Conservation (phyloP, 1,140 invertebrate genomes). For the Magallana angulata region DNA sequence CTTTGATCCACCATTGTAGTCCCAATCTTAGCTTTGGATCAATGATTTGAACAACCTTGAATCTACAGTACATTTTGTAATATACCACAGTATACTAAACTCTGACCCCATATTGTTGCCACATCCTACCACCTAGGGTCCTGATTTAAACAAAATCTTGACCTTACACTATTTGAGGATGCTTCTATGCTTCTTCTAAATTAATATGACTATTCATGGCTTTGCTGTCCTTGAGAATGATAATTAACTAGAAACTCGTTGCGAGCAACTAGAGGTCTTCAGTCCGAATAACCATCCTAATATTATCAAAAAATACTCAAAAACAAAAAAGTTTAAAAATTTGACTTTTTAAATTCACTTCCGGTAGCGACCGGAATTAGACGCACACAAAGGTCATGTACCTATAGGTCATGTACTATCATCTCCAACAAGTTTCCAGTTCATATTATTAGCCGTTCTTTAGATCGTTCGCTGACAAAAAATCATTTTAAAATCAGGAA, state of each 20-base stretch:
- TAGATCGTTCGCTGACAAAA: slow-evolving; percentile 9
- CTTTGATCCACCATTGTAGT: too few species aligned
- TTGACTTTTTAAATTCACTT: too few species aligned
- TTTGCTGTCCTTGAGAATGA: not conserved
- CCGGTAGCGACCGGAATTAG: not conserved
- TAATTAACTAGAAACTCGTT: slow-evolving; percentile 16
- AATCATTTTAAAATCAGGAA: slow-evolving; percentile 12
- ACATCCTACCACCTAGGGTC: not conserved
- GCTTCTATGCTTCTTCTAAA: too few species aligned
- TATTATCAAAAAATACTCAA: slow-evolving; percentile 17
- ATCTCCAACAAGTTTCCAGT: slow-evolving; percentile 15
- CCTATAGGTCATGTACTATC: not conserved
- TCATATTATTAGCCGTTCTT: slow-evolving; percentile 16
- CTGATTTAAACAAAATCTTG: slow-evolving; percentile 10
- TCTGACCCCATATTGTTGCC: slow-evolving; percentile 9
- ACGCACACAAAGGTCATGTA: not conserved
- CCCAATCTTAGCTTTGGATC: too few species aligned
- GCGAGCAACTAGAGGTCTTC: slow-evolving; percentile 13
- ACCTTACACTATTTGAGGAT: not conserved
- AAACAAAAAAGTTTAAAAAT: slow-evolving; percentile 9
- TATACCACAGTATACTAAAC: slow-evolving; percentile 16
- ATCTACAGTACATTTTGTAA: slow-evolving; percentile 10
- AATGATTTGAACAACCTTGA: too few species aligned
- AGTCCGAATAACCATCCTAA: slow-evolving; percentile 8
- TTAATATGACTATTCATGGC: too few species aligned